Conservation (phyloP, 2,113 vertebrate genomes). For the Bucco capensis region DNA sequence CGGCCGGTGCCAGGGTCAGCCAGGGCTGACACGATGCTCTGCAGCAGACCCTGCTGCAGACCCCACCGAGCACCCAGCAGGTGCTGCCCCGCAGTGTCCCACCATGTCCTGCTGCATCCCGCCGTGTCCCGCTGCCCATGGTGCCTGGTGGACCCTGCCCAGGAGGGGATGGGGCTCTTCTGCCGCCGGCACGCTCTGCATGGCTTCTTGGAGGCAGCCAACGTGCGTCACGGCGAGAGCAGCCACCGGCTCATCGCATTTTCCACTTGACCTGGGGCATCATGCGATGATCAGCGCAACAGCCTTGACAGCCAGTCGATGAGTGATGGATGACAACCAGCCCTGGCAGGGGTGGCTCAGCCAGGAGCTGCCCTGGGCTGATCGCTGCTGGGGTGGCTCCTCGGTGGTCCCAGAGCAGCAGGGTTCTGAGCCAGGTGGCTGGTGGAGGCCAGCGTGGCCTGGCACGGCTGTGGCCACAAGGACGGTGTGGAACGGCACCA, state of each 20-base stretch:
- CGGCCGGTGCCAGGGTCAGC: background rate
- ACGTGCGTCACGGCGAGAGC: accelerated
- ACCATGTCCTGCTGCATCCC: background rate
- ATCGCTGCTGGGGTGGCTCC: background rate
- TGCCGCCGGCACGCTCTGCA: accelerated
- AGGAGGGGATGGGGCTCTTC: accelerated
- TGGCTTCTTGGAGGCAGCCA: background rate
- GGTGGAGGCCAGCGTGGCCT: background rate
- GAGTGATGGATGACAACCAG: background rate
- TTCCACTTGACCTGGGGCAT: background rate
- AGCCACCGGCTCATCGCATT: background rate
- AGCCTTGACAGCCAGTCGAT: background rate
- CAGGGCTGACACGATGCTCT: accelerated
- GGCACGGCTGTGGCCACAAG: accelerated
- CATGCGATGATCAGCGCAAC: background rate
- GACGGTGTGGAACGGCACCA: accelerated
- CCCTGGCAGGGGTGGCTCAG: background rate
- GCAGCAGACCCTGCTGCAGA: background rate
- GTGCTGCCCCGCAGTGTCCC: accelerated
- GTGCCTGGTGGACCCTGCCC: background rate
- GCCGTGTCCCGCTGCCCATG: background rate
- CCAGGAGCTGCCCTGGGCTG: background rate
- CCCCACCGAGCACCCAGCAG: accelerated
- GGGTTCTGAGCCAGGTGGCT: background rate
- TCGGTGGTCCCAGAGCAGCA: accelerated